Base-by-base conservation (phyloP, 2,888 invertebrate genomes). In the Drosophila longiperda region DNA sequence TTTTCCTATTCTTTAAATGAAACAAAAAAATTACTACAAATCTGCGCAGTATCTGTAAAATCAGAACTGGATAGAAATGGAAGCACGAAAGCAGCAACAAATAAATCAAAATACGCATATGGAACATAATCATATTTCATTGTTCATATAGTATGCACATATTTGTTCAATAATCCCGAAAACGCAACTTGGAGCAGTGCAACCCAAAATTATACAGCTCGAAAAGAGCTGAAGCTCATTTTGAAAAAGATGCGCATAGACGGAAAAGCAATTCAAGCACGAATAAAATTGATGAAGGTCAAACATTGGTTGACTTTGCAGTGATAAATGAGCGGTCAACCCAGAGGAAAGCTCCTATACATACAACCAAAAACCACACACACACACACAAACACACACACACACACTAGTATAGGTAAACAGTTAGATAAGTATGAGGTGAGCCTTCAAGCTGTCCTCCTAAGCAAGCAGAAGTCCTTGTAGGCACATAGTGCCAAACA, bases 251-350 rank as follows among this genome's bases (percentile, higher is more conserved):
- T 74, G 77, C 66, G 77, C 76, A 73, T 67, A 78, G 85, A 77
- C 71, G 65, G 65, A 66, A 49, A 53, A 59, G 75, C 82, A 77
- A 84, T 80, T 82, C 83, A 82, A 76, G 83, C 83, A 80, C 71
- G 78, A 86, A 76, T 76, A 76, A 83, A 80, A 86, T 83, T 83
- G 83, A 83, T 83, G 86, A 86, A 83, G 83, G 83, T 86, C 86
- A 86, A 83, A 83, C 75, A 76, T 71, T 86, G 76, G 83, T 86
- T 86, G 83, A 83, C 83, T 86, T 86, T 83, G 86, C 73, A 78
- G 83, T 83, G 83, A 83, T 83, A 83, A 86, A 83, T 86, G 86
- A 80, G 86, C 83, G 83, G 86, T 86, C 83, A 86, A 73, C 74
- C 78, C 75, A 76, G 53, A 83, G 62, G 36, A 68, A 64, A 70